Evolutionary conservation across 2,888 invertebrate genomes (phyloP), one percentile per base, ranked within the genome.

Genomic region (Epinotia demarniana): DNA sequence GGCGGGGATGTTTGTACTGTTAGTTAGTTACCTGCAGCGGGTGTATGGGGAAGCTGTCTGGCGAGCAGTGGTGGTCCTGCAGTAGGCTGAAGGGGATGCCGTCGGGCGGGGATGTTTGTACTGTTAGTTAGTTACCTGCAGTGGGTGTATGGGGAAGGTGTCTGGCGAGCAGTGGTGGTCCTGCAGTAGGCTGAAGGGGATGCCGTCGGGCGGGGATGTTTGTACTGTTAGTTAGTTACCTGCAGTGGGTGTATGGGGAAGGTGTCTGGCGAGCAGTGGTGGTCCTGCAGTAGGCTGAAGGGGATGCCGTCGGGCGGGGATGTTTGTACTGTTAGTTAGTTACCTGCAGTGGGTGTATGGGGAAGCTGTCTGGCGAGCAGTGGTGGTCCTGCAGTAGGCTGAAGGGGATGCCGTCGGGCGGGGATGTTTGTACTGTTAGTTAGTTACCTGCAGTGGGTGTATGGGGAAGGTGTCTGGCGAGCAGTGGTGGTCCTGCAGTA

Each of bases 121-220:
- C 33, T 33, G 33, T 33, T 33, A 33, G 49, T 49, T 16, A 49
- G 49, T 49, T 79, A 96, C 95, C 95, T 98, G 98, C 83, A 97
- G 95, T 77, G 97, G 96, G 90, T 97, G 96, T 85, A 97, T 96
- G 61, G 98, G 98, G 94, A 98, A 98, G 84, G 96, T 94, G 85
- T 98, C 98, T 85, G 98, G 97, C 81, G 97, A 96, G 94, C 99
- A 99, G 85, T 95, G 95, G 92, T 99, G 99, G 94, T 99, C 99
- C 78, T 96, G 96, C 81, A 98, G 96, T 89, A 97, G 95, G 79
- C 97, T 96, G 85, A 96, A 95, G 78, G 94, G 93, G 81, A 91
- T 86, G 81, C 79, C 80, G 79, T 82, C 82, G 77, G 72, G 77
- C 62, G 77, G 80, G 75, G 81, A 86, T 6, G 33, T 33, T 0